Percentiles rank a stretch among this genome's conserved stretches.
Conservation (phyloP, 2,113 vertebrate genomes). For the Piprites chloris region DNA sequence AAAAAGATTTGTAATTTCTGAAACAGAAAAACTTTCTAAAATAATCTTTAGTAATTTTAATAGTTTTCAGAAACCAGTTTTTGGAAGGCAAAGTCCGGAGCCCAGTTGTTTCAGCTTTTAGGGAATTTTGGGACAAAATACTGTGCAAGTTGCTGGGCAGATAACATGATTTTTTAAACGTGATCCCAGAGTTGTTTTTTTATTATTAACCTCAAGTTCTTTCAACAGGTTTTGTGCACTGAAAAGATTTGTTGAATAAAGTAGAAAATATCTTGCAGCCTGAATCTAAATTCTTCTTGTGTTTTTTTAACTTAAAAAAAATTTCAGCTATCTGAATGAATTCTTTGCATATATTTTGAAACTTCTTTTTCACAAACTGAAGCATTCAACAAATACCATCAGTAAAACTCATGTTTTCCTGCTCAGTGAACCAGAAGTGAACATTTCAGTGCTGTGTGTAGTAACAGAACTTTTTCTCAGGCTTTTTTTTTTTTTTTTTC, state of each 20-base stretch:
- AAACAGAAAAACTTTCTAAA: neutral
- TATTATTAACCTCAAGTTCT: neutral
- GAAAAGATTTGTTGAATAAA: neutral
- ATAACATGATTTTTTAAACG: neutral
- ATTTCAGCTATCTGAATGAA: neutral
- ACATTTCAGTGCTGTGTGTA: neutral
- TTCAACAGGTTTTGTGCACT: neutral
- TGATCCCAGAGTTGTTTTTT: neutral
- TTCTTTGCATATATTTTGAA: neutral
- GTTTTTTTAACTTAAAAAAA: neutral
- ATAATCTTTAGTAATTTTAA: neutral
- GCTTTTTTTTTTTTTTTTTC: neutral
- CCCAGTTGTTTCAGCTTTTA: neutral
- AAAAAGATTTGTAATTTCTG: conserved; percentile 6
- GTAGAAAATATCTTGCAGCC: neutral
- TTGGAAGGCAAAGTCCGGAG: neutral
- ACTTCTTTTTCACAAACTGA: neutral
- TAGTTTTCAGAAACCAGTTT: neutral
- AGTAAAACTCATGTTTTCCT: neutral
- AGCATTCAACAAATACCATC: neutral
- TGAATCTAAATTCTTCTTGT: neutral
- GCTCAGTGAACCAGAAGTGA: neutral
- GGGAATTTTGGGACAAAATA: neutral
- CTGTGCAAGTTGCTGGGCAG: neutral
- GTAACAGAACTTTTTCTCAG: neutral